Conservation (phyloP, 2,113 vertebrate species). For the Triplophysa rosa region DNA sequence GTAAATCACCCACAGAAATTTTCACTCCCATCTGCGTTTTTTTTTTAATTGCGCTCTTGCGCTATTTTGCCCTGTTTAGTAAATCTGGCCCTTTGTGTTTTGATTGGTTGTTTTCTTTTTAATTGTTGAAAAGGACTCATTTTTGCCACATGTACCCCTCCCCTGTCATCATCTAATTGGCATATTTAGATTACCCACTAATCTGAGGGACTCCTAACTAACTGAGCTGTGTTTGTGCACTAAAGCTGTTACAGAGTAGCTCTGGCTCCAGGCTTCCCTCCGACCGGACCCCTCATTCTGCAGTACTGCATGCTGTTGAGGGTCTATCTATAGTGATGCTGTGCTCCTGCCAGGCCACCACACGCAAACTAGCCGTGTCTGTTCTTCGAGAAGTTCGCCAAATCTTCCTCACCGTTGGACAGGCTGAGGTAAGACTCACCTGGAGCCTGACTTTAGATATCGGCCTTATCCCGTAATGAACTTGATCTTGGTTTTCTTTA, state of each 20-base stretch:
- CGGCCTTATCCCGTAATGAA: background rate
- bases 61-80: no score
- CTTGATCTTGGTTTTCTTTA: slow-evolving; percentile 13
- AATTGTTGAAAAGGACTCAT: no score
- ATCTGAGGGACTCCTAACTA: no score
- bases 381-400: slow-evolving; percentile 93
- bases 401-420: slow-evolving; percentile 88
- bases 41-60: no score
- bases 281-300: slow-evolving; percentile 85
- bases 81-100: no score
- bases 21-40: no score
- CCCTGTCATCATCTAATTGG: no score
- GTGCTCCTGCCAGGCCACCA: slow-evolving; percentile 92
- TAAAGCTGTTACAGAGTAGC: slow-evolving; percentile 73
- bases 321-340: slow-evolving; percentile 92
- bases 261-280: slow-evolving; percentile 75
- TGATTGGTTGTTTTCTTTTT: no score
- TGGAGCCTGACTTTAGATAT: background rate
- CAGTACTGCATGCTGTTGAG: slow-evolving; percentile 90
- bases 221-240: background rate
- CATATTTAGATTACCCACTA: no score
- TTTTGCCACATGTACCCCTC: no score
- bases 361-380: slow-evolving; percentile 89
- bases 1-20: no score
- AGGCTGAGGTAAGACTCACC: slow-evolving; percentile 81